A percentile compares a stretch with the other conserved stretches of the same genome.
Conservation (phyloP, 2,888 invertebrate genomes). For the Brassicogethes aeneus region DNA sequence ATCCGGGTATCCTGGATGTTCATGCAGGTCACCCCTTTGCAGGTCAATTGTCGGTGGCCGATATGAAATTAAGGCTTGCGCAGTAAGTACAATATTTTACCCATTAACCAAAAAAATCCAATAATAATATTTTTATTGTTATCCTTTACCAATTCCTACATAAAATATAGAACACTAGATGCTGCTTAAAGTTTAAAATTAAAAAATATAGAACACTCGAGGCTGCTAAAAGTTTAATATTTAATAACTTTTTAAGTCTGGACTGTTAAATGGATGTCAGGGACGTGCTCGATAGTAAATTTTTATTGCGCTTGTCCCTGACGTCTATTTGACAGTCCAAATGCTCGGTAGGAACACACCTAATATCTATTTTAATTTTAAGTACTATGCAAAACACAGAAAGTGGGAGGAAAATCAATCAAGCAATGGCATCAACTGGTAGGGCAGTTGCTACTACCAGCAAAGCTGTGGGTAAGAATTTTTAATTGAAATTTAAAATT, state of each 20-base stretch:
- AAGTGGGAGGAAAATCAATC: constrained; percentile 85
- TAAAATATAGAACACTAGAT: too few relatives aligned
- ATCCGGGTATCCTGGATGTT: constrained; percentile 59
- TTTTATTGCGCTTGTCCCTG: constrained; percentile 3
- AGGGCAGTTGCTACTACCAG: constrained; percentile 77
- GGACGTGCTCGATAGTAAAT: too few relatives aligned
- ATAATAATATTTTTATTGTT: too few relatives aligned
- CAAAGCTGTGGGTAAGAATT: constrained; percentile 62
- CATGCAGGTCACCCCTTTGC: constrained; percentile 87
- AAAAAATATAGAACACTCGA: too few relatives aligned
- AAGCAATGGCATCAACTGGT: constrained; percentile 85
- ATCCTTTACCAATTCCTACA: too few relatives aligned
- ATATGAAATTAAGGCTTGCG: constrained; percentile 85
- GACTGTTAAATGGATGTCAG: too few relatives aligned
- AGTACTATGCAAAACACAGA: constrained; percentile 94
- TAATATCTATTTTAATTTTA: constrained; percentile 20
- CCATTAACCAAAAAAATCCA: not conserved
- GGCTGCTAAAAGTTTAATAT: too few relatives aligned
- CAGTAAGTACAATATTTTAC: constrained; percentile 57
- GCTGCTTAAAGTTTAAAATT: too few relatives aligned
- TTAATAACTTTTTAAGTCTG: too few relatives aligned
- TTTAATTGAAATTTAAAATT: constrained; percentile 9
- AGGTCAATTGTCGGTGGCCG: constrained; percentile 87
- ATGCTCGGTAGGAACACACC: too few relatives aligned
- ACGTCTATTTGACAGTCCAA: too few relatives aligned